phyloP scores from a whole-genome alignment of 1,140 invertebrate genomes.

The Pseudomyrmex cubaensis region DNA sequence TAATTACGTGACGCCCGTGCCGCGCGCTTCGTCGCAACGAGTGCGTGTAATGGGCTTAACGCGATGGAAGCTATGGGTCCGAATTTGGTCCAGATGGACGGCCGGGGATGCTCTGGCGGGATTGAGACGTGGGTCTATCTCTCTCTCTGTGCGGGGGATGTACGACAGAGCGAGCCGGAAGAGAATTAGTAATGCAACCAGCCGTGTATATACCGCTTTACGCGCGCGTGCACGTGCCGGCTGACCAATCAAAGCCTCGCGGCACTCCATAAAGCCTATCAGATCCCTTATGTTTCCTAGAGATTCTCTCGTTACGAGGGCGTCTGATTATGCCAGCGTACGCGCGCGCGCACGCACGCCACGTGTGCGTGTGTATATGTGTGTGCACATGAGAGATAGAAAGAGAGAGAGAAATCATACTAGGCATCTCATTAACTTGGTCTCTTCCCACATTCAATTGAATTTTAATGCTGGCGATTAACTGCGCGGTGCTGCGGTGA shows the following conservation, averaged over 20 bases:
- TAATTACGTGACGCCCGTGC: conserved; percentile 53
- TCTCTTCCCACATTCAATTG: conserved; percentile 45
- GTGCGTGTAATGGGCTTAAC: conserved; percentile 62
- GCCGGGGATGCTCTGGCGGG: neutral
- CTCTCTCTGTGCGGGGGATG: neutral
- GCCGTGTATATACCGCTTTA: conserved; percentile 48
- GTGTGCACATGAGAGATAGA: neutral
- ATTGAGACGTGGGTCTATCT: conserved; percentile 27
- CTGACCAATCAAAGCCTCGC: conserved; percentile 72
- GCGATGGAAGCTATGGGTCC: conserved; percentile 39
- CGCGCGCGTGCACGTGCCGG: conserved; percentile 65
- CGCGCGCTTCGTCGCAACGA: conserved; percentile 41
- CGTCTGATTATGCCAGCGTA: conserved; percentile 35
- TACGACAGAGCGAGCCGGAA: conserved; percentile 60
- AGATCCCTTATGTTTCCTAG: conserved; percentile 70
- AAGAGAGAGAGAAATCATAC: neutral
- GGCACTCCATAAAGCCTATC: conserved; percentile 72
- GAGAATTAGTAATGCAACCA: conserved; percentile 71
- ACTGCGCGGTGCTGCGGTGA: conserved; percentile 47
- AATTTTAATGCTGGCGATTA: conserved; percentile 59
- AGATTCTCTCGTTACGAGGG: conserved; percentile 46
- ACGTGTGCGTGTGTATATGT: neutral
- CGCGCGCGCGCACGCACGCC: neutral
- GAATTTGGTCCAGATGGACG: conserved; percentile 60
- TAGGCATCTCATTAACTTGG: conserved; percentile 62